Percentiles rank a stretch among this genome's conserved stretches.
Conservation (phyloP, 2,888 invertebrate species). For the Ophion costatus region DNA sequence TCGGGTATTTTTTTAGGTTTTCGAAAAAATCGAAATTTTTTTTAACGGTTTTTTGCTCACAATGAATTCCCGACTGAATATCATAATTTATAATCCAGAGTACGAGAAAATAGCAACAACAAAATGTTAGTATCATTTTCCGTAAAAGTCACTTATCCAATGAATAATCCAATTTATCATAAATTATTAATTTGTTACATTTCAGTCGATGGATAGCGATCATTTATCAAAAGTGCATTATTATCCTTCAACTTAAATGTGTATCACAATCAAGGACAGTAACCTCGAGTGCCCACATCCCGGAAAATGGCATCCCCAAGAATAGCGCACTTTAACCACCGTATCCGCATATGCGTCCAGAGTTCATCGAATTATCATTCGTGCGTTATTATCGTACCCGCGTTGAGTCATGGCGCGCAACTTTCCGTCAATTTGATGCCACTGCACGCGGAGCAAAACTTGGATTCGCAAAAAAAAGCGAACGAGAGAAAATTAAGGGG, state of each 20-base stretch:
- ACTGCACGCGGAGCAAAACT: background rate
- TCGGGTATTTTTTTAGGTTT: no score
- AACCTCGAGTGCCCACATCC: background rate
- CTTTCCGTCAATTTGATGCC: background rate
- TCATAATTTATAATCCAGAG: no score
- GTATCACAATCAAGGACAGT: background rate
- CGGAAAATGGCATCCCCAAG: background rate
- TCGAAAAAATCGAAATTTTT: no score
- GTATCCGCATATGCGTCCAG: background rate
- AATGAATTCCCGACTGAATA: no score
- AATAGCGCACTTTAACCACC: background rate
- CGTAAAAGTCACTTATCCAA: no score
- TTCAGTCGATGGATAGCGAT: no score
- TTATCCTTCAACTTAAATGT: background rate
- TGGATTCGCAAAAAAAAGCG: background rate
- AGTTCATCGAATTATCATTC: conserved; percentile 14
- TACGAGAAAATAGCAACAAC: no score
- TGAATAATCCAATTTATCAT: no score
- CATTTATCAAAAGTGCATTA: no score
- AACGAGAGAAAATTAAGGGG: background rate
- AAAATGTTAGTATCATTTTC: no score
- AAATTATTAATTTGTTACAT: no score
- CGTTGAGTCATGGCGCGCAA: conserved; percentile 3
- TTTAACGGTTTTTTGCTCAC: no score
- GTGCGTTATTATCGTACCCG: background rate